Conservation (phyloP, 2,113 vertebrate species). For the Syngnathoides biaculeatus region DNA sequence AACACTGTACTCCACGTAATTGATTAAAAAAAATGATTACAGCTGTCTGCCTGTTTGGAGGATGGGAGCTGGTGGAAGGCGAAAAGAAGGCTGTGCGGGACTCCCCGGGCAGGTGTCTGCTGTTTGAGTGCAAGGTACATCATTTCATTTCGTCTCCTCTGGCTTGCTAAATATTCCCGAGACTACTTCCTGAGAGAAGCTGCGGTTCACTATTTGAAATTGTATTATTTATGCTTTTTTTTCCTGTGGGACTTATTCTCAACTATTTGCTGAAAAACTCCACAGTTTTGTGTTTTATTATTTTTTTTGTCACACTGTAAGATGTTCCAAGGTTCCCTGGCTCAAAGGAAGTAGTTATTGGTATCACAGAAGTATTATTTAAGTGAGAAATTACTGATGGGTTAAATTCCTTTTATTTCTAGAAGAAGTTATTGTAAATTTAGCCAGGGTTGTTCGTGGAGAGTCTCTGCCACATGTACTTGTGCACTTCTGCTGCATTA, state of each 20-base stretch:
- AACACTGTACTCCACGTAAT: not conserved
- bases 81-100: constrained; percentile 85
- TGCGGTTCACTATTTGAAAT: not conserved
- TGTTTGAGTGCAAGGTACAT: constrained; percentile 95
- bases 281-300: not conserved
- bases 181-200: not conserved
- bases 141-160: constrained; percentile 13
- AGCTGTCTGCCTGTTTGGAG: constrained; percentile 89
- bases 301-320: not conserved
- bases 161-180: constrained; percentile 1
- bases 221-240: not conserved
- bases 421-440: no score
- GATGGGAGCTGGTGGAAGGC: constrained; percentile 86
- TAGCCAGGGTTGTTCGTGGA: no score
- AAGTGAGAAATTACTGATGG: no score
- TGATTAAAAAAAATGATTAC: constrained; percentile 11
- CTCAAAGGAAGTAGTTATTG: no score
- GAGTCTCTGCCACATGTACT: no score
- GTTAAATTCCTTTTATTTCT: no score
- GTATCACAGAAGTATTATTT: no score
- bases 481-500: no score
- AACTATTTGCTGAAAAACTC: not conserved
- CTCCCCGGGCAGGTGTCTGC: constrained; percentile 83
- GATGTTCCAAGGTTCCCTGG: no score
- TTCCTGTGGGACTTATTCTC: not conserved